phyloP scores from a whole-genome alignment of 2,888 invertebrate species.

The Calliphora vomitoria region DNA sequence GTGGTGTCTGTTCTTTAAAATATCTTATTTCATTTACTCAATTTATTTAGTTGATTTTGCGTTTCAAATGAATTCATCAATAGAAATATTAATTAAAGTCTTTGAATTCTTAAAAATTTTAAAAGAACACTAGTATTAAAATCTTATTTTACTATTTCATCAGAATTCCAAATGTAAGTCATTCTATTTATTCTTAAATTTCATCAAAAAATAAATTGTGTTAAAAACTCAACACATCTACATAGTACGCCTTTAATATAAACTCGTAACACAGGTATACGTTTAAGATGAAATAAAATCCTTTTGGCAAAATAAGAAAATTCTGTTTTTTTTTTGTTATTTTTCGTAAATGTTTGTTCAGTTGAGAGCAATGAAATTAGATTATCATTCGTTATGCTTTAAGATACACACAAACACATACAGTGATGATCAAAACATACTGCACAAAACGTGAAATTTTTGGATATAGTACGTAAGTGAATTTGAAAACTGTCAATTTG shows the following conservation, averaged over 20 bases:
- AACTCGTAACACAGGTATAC: not conserved
- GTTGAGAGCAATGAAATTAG: constrained; percentile 56
- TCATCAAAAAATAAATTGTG: not conserved
- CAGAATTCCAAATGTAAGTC: not conserved
- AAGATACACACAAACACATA: not conserved
- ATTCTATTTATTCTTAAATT: not conserved
- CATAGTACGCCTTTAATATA: too few species aligned
- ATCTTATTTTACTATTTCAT: too few species aligned
- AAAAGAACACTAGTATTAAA: not conserved
- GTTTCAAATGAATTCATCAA: too few species aligned
- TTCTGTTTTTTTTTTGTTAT: not conserved
- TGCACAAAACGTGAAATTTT: too few species aligned
- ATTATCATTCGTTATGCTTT: constrained; percentile 50
- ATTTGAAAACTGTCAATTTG: too few species aligned
- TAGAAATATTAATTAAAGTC: not conserved
- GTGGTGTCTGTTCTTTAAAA: too few species aligned
- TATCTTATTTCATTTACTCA: too few species aligned
- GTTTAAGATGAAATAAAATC: constrained; percentile 15
- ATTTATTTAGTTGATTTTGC: too few species aligned
- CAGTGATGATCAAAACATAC: too few species aligned
- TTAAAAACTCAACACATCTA: not conserved
- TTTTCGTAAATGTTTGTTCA: constrained; percentile 22
- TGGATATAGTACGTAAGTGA: too few species aligned
- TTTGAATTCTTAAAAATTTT: not conserved
- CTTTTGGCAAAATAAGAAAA: constrained; percentile 18